Conservation (phyloP, 2,888 invertebrate species). For the Encarsia formosa region DNA sequence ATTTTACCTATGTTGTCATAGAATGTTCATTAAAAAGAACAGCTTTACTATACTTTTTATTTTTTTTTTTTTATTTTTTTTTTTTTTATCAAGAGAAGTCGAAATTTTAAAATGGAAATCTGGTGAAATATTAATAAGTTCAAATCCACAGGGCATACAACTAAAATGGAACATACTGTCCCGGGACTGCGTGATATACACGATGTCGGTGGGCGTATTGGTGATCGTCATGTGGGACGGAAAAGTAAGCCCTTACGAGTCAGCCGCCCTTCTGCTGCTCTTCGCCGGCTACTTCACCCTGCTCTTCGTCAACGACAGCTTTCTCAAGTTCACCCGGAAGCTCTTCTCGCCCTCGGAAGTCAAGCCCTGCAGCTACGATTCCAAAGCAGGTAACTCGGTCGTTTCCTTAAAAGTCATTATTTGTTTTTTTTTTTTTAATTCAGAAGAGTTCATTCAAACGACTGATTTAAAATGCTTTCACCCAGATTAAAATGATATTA, state of each 20-base stretch:
- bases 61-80: not conserved
- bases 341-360: conserved; percentile 19
- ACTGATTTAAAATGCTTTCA: too few relatives aligned
- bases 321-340: conserved; percentile 17
- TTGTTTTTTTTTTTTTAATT: too few relatives aligned
- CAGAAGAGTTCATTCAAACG: too few relatives aligned
- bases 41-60: not conserved
- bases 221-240: conserved; percentile 76
- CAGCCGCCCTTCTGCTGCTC: conserved; percentile 66
- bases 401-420: too few relatives aligned
- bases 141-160: conserved; percentile 61
- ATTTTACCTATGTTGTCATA: too few relatives aligned
- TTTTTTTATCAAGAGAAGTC: not conserved
- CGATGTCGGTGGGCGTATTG: conserved; percentile 66
- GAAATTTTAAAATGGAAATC: too few relatives aligned
- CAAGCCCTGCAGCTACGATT: conserved; percentile 5
- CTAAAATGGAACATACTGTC: conserved; percentile 79
- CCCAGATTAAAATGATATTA: too few relatives aligned
- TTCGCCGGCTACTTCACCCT: conserved; percentile 71
- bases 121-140: not conserved
- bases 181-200: conserved; percentile 75
- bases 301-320: conserved; percentile 56
- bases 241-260: conserved; percentile 75
- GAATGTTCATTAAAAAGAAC: too few relatives aligned
- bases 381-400: conserved; percentile 21